A percentile compares a stretch with the other conserved stretches of the same genome.
Conservation (phyloP, 2,113 vertebrate genomes). For the Acanthochromis polyacanthus region DNA sequence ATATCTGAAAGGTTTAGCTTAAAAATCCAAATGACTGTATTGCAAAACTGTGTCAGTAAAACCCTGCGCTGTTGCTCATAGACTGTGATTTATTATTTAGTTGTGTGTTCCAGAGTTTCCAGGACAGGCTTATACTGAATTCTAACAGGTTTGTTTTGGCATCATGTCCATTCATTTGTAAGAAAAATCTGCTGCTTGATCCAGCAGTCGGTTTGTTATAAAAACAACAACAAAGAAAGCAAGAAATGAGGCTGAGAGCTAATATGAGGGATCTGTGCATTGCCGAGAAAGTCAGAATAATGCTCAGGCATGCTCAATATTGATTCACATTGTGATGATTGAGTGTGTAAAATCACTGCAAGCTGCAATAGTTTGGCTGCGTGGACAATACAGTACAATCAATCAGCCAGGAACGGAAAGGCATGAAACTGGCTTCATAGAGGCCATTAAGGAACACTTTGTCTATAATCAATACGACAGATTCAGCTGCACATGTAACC, state of each 20-base stretch:
- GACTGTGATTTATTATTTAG: too few relatives aligned
- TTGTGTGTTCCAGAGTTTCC: too few relatives aligned
- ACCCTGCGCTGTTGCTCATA: too few relatives aligned
- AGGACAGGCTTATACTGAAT: background rate
- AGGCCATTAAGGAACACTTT: slow-evolving; percentile 28
- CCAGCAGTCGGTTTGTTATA: background rate
- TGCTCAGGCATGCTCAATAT: slow-evolving; percentile 49
- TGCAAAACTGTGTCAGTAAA: too few relatives aligned
- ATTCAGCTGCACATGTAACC: slow-evolving; percentile 14
- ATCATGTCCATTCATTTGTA: too few relatives aligned
- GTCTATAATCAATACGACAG: slow-evolving; percentile 19
- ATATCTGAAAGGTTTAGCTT: too few relatives aligned
- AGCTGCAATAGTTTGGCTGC: slow-evolving; percentile 34
- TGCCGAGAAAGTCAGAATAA: slow-evolving; percentile 18
- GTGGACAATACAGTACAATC: slow-evolving; percentile 16
- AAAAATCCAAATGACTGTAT: too few relatives aligned
- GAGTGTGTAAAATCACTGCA: slow-evolving; percentile 19
- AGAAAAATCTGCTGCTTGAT: background rate
- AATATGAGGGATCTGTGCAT: slow-evolving; percentile 24
- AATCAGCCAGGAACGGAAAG: slow-evolving; percentile 14
- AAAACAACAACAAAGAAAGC: slow-evolving; percentile 5
- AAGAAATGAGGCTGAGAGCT: slow-evolving; percentile 16
- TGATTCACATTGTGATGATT: slow-evolving; percentile 42
- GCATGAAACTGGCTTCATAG: slow-evolving; percentile 4
- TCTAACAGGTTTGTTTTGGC: background rate